These are phyloP conservation scores for Cyrtorhinus lividipennis DNA, from an alignment of 1,140 invertebrate genomes.

Conservation along the genomic window DNA sequence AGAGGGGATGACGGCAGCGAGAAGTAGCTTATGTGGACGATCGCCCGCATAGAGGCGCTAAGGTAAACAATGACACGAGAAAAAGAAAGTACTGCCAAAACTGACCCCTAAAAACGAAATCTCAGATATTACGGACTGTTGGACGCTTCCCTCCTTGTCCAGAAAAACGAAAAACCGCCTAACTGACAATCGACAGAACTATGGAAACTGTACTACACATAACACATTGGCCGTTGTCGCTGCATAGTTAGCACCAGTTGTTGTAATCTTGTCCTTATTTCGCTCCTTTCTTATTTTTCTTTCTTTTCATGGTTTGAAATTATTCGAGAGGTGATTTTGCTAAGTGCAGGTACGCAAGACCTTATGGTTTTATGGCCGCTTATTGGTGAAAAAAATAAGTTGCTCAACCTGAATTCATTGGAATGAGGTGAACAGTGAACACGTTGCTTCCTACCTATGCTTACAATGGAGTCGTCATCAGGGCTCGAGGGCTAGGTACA, in stretches of 20 bases:
- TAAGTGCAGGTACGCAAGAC: too few species aligned
- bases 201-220: not conserved
- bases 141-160: not conserved
- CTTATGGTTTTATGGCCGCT: too few species aligned
- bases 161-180: not conserved
- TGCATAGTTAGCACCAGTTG: slow-evolving; percentile 21
- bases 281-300: slow-evolving; percentile 8
- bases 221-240: slow-evolving; percentile 19
- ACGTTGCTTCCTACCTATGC: too few species aligned
- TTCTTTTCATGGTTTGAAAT: not conserved
- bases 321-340: slow-evolving; percentile 8
- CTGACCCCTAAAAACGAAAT: not conserved
- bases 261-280: slow-evolving; percentile 14
- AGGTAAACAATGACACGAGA: slow-evolving; percentile 15
- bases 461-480: too few species aligned
- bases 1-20: slow-evolving; percentile 18
- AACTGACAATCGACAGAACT: not conserved
- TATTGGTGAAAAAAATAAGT: too few species aligned
- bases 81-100: not conserved
- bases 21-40: slow-evolving; percentile 17
- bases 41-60: slow-evolving; percentile 18
- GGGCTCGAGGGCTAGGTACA: too few species aligned
- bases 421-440: too few species aligned
- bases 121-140: not conserved
- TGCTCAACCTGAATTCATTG: too few species aligned